Evolutionary conservation across 2,113 vertebrate species (phyloP).

Genomic region (Cariama cristata): DNA sequence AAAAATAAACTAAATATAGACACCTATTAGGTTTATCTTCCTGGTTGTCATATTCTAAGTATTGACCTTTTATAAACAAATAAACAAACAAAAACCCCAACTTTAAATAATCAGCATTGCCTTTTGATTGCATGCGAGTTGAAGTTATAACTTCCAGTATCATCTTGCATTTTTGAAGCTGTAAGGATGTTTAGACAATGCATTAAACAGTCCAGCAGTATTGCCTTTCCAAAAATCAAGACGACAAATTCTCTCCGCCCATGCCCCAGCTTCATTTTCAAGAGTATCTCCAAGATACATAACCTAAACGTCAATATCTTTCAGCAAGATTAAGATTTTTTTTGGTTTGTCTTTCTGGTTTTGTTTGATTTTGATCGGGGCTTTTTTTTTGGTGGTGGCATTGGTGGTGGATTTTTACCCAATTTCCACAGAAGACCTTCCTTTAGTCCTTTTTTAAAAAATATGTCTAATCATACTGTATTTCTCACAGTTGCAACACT

Average conservation of each 20-base stretch:
- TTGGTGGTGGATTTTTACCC: fast-evolving
- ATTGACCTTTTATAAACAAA: not conserved
- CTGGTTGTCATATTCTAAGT: not conserved
- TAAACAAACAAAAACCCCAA: not conserved
- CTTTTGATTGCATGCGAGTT: not conserved
- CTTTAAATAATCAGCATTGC: not conserved
- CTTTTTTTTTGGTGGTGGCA: not conserved
- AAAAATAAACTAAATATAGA: not conserved
- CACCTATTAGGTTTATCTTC: not conserved
- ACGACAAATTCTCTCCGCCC: not conserved
- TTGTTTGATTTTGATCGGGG: not conserved
- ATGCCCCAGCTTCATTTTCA: not conserved
- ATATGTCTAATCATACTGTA: too few species aligned
- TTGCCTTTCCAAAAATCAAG: not conserved
- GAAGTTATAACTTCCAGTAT: not conserved
- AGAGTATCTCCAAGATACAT: not conserved
- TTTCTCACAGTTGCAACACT: not conserved
- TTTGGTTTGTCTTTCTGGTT: not conserved
- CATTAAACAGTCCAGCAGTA: not conserved
- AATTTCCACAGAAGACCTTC: not conserved
- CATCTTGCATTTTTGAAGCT: not conserved
- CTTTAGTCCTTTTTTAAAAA: not conserved
- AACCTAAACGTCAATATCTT: not conserved
- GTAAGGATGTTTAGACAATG: not conserved
- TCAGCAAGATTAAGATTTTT: not conserved